Evolutionary conservation across 1,140 invertebrate genomes (phyloP).

Genomic region (Rhysida immarginata): DNA sequence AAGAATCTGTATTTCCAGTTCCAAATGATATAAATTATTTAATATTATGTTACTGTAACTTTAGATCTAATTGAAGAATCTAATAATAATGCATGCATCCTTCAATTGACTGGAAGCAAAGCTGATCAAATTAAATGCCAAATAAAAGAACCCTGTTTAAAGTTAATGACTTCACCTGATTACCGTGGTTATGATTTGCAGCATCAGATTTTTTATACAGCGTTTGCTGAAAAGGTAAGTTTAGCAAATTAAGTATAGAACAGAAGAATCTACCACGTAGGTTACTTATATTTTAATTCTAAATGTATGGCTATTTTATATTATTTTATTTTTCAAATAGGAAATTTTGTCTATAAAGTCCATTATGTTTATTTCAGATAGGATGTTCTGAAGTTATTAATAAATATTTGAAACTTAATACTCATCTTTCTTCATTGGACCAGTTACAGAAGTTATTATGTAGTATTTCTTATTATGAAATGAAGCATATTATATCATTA

Average conservation of each 20-base stretch:
- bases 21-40: too few species aligned
- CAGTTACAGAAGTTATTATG: too few species aligned
- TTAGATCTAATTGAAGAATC: too few species aligned
- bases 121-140: constrained; percentile 19
- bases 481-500: too few species aligned
- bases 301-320: neutral
- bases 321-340: neutral
- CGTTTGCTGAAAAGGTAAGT: neutral
- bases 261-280: too few species aligned
- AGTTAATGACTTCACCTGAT: neutral
- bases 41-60: too few species aligned
- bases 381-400: neutral
- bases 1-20: too few species aligned
- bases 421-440: too few species aligned
- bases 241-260: neutral
- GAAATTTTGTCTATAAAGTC: neutral
- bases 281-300: neutral
- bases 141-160: constrained; percentile 18
- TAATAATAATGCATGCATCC: too few species aligned
- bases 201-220: neutral
- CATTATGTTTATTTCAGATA: neutral
- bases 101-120: too few species aligned
- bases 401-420: too few species aligned
- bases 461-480: too few species aligned
- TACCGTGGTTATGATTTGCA: neutral